phyloP scores from a whole-genome alignment of 2,113 vertebrate genomes.

The Strix aluco region DNA sequence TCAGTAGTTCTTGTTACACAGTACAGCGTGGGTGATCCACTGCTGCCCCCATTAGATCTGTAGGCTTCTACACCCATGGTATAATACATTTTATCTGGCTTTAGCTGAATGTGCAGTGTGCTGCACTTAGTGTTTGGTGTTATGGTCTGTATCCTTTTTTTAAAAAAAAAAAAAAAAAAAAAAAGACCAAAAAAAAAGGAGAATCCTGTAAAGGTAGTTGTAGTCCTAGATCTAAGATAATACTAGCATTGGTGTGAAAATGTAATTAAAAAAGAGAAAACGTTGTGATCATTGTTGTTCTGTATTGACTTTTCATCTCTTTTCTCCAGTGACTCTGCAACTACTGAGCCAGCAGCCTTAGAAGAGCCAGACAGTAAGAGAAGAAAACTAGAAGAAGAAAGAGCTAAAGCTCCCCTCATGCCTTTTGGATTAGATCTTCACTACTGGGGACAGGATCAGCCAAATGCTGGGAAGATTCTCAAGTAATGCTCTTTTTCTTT shows the following conservation, averaged over 20 bases:
- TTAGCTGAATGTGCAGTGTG: not conserved
- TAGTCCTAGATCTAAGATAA: not conserved
- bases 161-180: not conserved
- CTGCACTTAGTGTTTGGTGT: not conserved
- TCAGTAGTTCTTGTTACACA: not conserved
- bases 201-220: not conserved
- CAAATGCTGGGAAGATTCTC: constrained; percentile 82
- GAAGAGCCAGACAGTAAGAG: constrained; percentile 9
- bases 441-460: constrained; percentile 90
- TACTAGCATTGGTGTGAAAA: not conserved
- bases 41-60: not conserved
- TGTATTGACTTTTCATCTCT: constrained; percentile 7
- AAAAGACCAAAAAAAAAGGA: not conserved
- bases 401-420: constrained; percentile 79
- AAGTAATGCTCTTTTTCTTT: constrained; percentile 77
- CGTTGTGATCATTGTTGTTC: not conserved
- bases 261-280: not conserved
- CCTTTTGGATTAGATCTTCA: constrained; percentile 91
- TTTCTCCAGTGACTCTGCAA: constrained; percentile 24
- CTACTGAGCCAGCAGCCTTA: not conserved
- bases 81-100: not conserved
- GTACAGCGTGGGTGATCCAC: not conserved
- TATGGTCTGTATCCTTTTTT: not conserved
- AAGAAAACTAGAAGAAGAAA: constrained; percentile 61
- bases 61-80: not conserved